phyloP scores from a whole-genome alignment of 2,888 invertebrate species.

The Macrophya alboannulata region DNA sequence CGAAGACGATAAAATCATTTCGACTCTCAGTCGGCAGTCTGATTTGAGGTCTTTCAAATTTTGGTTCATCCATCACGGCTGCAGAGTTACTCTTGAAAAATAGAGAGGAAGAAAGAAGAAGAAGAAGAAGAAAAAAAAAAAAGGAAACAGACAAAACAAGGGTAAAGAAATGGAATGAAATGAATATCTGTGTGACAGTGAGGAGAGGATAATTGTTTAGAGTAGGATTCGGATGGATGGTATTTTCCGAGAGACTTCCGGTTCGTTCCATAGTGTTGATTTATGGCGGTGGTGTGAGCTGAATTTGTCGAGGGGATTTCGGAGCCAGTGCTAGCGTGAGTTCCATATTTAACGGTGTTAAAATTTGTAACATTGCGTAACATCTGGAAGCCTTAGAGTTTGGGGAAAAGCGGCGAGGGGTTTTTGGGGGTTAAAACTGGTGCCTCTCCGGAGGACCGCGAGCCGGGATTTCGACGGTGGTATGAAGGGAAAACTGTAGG shows the following conservation, averaged over 20 bases:
- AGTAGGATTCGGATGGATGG: slow-evolving; percentile 43
- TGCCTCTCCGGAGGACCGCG: slow-evolving; percentile 1
- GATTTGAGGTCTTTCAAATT: not conserved
- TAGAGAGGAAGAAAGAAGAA: too few relatives aligned
- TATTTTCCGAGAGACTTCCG: slow-evolving; percentile 27
- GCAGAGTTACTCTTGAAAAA: not conserved
- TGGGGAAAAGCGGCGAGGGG: not conserved
- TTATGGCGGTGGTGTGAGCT: slow-evolving; percentile 53
- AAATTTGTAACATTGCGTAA: slow-evolving; percentile 58
- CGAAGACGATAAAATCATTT: not conserved
- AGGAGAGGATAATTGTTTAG: slow-evolving; percentile 37
- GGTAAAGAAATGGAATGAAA: not conserved
- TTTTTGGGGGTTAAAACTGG: not conserved
- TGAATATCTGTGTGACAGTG: not conserved
- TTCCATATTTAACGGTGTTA: slow-evolving; percentile 59
- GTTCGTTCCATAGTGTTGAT: slow-evolving; percentile 51
- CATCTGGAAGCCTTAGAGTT: slow-evolving; percentile 53
- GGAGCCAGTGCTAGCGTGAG: slow-evolving; percentile 41
- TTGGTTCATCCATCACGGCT: not conserved
- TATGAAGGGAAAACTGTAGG: slow-evolving; percentile 33
- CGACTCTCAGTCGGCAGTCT: not conserved
- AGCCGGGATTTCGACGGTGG: slow-evolving; percentile 2
- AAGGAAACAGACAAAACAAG: not conserved
- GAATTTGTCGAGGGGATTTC: slow-evolving; percentile 55
- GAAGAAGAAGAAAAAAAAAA: not conserved